These are phyloP conservation scores for Sesia bembeciformis DNA, from an alignment of 2,888 invertebrate genomes.

Conservation along the genomic window DNA sequence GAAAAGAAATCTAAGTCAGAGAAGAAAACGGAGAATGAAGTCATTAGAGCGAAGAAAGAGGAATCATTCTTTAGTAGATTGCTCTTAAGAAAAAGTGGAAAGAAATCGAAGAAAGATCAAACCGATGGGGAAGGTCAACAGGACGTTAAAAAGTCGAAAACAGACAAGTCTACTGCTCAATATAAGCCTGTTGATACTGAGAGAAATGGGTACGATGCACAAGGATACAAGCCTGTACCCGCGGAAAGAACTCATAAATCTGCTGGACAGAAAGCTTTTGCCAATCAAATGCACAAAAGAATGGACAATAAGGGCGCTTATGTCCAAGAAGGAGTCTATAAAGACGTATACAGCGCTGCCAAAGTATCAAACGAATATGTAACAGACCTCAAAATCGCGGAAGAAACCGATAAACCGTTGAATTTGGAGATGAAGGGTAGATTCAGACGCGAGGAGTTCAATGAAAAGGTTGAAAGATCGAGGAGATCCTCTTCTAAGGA, in stretches of 20 bases:
- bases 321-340: constrained; percentile 61
- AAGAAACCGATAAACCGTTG: constrained; percentile 64
- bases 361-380: constrained; percentile 65
- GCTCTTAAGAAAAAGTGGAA: constrained; percentile 80
- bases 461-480: constrained; percentile 40
- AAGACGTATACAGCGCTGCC: constrained; percentile 62
- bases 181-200: constrained; percentile 53
- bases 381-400: constrained; percentile 67
- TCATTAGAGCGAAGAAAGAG: constrained; percentile 63
- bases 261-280: constrained; percentile 63
- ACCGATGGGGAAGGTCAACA: constrained; percentile 53
- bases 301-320: constrained; percentile 69
- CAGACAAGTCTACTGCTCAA: constrained; percentile 43
- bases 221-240: constrained; percentile 50
- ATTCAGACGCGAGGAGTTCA: constrained; percentile 51
- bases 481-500: constrained; percentile 56
- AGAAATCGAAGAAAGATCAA: constrained; percentile 77
- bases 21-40: constrained; percentile 63
- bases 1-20: constrained; percentile 68
- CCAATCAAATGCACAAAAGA: constrained; percentile 67
- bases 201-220: constrained; percentile 33
- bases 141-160: constrained; percentile 54
- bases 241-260: constrained; percentile 60
- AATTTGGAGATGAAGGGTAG: constrained; percentile 57
- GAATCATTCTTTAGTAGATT: constrained; percentile 79